Evolutionary conservation across 2,888 invertebrate genomes (phyloP), one percentile per base, ranked within the genome.

Genomic region (Steinernema carpocapsae): DNA sequence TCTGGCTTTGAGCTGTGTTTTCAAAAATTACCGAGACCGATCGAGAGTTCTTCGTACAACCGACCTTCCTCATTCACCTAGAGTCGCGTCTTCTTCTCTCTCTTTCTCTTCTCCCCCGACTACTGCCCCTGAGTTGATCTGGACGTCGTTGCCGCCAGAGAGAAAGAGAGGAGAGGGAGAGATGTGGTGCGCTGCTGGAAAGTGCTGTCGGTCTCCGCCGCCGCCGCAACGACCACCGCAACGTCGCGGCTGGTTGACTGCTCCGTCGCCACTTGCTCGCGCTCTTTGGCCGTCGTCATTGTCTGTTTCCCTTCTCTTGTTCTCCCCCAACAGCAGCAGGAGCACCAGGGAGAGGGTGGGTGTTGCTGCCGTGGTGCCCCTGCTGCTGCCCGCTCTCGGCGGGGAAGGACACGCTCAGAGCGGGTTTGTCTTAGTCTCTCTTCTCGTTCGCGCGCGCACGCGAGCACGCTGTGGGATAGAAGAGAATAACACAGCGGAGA

Each of bases 241-340:
- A 56, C 56, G 56, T 56, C 56, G 56, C 56, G 56, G 56, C 56
- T 56, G 48, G 48, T 17, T 48, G 56, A 56, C 56, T 56, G 56
- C 56, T 56, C 56, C 56, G 22, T 26, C 26, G n/a, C n/a, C 56
- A 24, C 56, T 43, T 14, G 43, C 43, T 43, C 43, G 43, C 56
- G 26, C 56, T 56, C 56, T 56, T 26, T 48, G 48, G 48, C 48
- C 48, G 48, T 48, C 48, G 17, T 19, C 48, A n/a, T 19, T 4
- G n/a, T 19, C 48, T 48, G n/a, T 48, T 19, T 19, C 10, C 14
- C 43, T 7, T 43, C 43, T 17, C 48, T 48, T 48, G n/a, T 19
- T 48, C 48, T 48, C 48, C 48, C n/a, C n/a, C n/a, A n/a, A n/a
- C n/a, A n/a, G n/a, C n/a, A n/a, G n/a, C n/a, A n/a, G n/a, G n/a